These are phyloP conservation scores for Lutraria rhynchaena DNA, from an alignment of 1,140 invertebrate genomes.

Conservation along the genomic window DNA sequence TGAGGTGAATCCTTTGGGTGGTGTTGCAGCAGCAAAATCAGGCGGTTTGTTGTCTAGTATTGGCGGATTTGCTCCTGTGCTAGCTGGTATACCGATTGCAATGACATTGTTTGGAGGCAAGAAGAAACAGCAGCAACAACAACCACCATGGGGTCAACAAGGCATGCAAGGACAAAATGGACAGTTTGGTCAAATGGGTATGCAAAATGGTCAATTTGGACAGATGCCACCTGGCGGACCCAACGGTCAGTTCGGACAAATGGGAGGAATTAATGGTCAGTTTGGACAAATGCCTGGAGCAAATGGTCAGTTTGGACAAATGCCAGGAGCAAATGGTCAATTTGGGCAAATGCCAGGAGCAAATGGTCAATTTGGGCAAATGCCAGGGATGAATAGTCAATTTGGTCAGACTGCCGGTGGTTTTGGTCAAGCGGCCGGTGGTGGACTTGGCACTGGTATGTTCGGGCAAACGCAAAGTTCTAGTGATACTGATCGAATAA, in stretches of 20 bases:
- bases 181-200: neutral
- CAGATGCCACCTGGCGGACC: constrained; percentile 1
- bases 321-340: neutral
- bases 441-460: too few species aligned
- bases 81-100: constrained; percentile 4
- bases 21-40: constrained; percentile 1
- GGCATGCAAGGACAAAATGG: neutral
- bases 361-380: constrained; percentile 6
- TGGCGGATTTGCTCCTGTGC: constrained; percentile 16
- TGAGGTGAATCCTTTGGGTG: constrained; percentile 13
- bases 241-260: neutral
- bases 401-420: neutral
- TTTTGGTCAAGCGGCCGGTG: neutral
- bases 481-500: constrained; percentile 20
- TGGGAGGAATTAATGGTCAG: constrained; percentile 12
- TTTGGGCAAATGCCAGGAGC: neutral
- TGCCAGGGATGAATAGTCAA: neutral
- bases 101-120: neutral
- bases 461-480: too few species aligned
- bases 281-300: constrained; percentile 3
- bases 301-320: constrained; percentile 17
- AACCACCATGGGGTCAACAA: neutral
- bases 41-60: constrained; percentile 20
- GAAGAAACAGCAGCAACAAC: constrained; percentile 3
- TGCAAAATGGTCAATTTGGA: neutral